These are phyloP conservation scores for Drosophila pseudoananassae DNA, from an alignment of 1,140 invertebrate species.

Conservation along the genomic window DNA sequence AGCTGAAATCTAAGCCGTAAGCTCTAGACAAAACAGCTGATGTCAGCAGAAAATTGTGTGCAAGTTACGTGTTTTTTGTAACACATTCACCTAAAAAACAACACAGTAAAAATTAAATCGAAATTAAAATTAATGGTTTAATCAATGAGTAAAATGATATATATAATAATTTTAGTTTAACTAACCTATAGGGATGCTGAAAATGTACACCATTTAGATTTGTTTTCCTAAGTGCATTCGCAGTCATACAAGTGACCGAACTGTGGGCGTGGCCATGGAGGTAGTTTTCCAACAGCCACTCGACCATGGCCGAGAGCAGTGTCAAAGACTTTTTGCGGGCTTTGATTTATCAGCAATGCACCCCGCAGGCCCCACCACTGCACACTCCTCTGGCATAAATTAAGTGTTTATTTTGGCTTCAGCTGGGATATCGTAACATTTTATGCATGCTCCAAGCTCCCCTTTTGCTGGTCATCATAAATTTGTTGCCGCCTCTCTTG, in stretches of 20 bases:
- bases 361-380: slow-evolving; percentile 19
- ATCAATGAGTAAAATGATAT: background rate
- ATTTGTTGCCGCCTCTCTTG: slow-evolving; percentile 1
- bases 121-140: background rate
- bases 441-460: slow-evolving; percentile 23
- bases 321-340: slow-evolving; percentile 53
- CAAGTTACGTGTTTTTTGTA: slow-evolving; percentile 36
- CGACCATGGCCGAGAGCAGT: slow-evolving; percentile 45
- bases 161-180: background rate
- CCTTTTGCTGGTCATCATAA: slow-evolving; percentile 19
- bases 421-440: slow-evolving; percentile 36
- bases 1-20: slow-evolving; percentile 59
- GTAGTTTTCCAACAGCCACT: slow-evolving; percentile 28
- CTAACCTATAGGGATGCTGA: background rate
- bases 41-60: slow-evolving; percentile 58
- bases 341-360: slow-evolving; percentile 56
- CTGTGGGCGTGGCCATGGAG: slow-evolving; percentile 12
- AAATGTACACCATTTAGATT: background rate
- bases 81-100: slow-evolving; percentile 4
- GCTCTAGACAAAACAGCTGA: slow-evolving; percentile 52
- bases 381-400: slow-evolving; percentile 33
- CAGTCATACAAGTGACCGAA: slow-evolving; percentile 29
- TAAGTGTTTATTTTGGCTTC: slow-evolving; percentile 50
- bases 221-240: slow-evolving; percentile 17
- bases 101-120: slow-evolving; percentile 3